Base-by-base conservation (phyloP, 2,797 vertebrate species). In the Decapterus maruadsi region DNA sequence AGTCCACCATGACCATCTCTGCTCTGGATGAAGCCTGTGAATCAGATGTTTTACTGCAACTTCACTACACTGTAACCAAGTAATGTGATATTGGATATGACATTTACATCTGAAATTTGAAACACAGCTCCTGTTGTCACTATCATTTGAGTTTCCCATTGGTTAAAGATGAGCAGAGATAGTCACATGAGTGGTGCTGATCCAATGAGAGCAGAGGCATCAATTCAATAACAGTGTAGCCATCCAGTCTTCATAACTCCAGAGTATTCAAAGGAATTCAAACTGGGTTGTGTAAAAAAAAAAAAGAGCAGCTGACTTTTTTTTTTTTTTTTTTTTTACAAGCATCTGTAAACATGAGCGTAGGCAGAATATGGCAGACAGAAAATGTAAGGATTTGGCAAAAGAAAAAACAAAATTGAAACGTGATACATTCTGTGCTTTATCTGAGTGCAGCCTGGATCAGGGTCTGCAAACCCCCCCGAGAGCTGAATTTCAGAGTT, bases 201-300 rank as follows among this genome's bases (percentile, higher is more conserved):
- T 70, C 67, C 76, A 72, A 63, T 80, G 55, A 81, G 65, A 81
- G 62, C 34, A 8, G 45, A 84, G 77, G 83, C 73, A 68, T 62
- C 34, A 61, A 83, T 61, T 84, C 68, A 50, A 80, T 4, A 80
- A 77, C 58, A 83, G 55, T 36, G 55, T 17, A 48, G 70, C 36
- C 5, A 43, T 91, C 92, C 94, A 94, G 97, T 96, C 93, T 91
- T 97, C 96, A 97, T 96, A 82, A 91, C 93, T 94, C 95, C 95
- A 54, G 4, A 88, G 46, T 74, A n/a, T n/a, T n/a, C 72, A 45
- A 90, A 93, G 95, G 95, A 95, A 94, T 93, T 97, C 97, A 84
- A 95, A 97, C 96, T 89, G 91, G 95, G 86, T 84, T 81, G 80
- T 74, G 59, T 11, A 57, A 22, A 61, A 63, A 14, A 1, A n/a